Evolutionary conservation across 2,113 vertebrate genomes (phyloP).

Genomic region (Pomatostomus ruficeps): DNA sequence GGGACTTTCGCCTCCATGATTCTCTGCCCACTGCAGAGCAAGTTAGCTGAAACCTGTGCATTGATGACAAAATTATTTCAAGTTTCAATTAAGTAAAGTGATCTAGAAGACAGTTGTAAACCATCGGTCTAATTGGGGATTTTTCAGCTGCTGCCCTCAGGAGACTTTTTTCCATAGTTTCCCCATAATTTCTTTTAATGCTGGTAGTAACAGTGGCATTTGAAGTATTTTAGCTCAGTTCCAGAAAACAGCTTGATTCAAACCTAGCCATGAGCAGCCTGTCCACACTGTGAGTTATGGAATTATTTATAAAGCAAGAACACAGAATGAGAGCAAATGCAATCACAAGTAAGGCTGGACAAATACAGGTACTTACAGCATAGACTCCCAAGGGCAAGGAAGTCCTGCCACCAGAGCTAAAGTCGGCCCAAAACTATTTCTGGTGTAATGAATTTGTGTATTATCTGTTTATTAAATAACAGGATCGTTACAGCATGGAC

Average conservation of each 20-base stretch:
- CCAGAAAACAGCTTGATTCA: not conserved
- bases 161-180: not conserved
- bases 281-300: not conserved
- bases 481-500: conserved; percentile 20
- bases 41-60: not conserved
- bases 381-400: not conserved
- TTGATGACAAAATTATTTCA: not conserved
- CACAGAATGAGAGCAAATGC: not conserved
- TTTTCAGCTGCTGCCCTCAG: not conserved
- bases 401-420: not conserved
- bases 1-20: not conserved
- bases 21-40: not conserved
- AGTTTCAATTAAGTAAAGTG: not conserved
- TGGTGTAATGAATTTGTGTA: not conserved
- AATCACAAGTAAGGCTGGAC: not conserved
- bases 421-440: not conserved
- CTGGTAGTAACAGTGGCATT: not conserved
- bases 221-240: not conserved
- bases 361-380: not conserved
- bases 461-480: conserved; percentile 32
- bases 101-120: not conserved
- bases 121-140: not conserved
- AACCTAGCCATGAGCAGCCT: not conserved
- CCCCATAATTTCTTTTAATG: not conserved
- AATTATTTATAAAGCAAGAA: not conserved